phyloP scores from a whole-genome alignment of 2,888 invertebrate genomes.

The Matsumyia berberina region DNA sequence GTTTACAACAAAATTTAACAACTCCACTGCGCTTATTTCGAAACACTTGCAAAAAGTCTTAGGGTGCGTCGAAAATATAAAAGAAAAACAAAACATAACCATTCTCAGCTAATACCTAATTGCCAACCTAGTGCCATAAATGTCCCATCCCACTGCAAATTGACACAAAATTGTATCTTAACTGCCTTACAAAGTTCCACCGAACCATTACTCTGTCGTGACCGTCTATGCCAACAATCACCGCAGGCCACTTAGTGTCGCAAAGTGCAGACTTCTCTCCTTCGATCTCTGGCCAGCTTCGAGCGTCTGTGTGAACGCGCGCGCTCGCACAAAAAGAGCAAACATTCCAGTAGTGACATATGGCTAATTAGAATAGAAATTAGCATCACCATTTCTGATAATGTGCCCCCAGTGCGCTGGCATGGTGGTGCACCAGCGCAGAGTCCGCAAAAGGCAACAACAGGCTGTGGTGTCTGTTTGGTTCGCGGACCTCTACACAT shows the following conservation, averaged over 20 bases:
- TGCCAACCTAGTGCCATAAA: constrained; percentile 72
- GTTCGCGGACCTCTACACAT: constrained; percentile 1
- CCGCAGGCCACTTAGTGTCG: constrained; percentile 62
- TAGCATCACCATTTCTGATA: constrained; percentile 76
- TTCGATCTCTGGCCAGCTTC: constrained; percentile 15
- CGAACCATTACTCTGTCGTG: constrained; percentile 66
- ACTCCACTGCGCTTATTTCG: no score
- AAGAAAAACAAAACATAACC: constrained; percentile 43
- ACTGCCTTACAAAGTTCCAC: constrained; percentile 69
- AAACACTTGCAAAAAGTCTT: constrained; percentile 30
- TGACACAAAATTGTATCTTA: constrained; percentile 73
- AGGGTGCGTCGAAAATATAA: constrained; percentile 11
- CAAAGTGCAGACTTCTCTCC: constrained; percentile 44
- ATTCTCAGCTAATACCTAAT: constrained; percentile 69
- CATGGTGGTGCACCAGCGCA: constrained; percentile 25
- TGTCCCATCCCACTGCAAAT: constrained; percentile 73
- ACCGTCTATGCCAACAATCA: constrained; percentile 51
- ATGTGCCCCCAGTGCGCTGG: constrained; percentile 59
- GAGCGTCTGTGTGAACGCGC: constrained; percentile 32
- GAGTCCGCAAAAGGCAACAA: constrained; percentile 50
- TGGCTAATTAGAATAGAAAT: constrained; percentile 77
- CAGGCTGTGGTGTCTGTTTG: constrained; percentile 20
- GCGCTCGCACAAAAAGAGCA: constrained; percentile 50
- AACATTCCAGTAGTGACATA: constrained; percentile 74
- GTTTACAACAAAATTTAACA: no score